Base-by-base conservation (phyloP, 2,113 vertebrate genomes). In the Sorex fumeus region DNA sequence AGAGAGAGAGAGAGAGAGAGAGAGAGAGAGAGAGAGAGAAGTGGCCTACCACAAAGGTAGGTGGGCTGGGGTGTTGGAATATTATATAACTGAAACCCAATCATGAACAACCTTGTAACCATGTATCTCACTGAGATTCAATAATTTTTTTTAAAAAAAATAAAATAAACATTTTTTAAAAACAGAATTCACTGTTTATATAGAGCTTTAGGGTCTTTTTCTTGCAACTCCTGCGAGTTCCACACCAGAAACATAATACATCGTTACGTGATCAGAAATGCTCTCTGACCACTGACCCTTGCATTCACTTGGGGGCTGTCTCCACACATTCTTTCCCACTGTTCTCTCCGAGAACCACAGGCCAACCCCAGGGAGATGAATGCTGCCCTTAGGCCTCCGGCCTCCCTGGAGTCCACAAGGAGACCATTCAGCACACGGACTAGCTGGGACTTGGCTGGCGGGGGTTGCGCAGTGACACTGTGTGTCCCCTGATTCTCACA, bases 371-470 rank as follows among this genome's bases (percentile, higher is more conserved):
- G 66, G 12, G 19, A 83, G 43, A 62, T 32, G 4, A 87, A 23
- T 50, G 40, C 9, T 79, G 30, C 21, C 57, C 57, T 30, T 1
- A 34, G 60, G 3, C 21, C 47, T 50, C 1, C 0, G 11, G 15
- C 12, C 25, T 91, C 80, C 15, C 23, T 70, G 34, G 64, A 45
- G 43, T 1, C 21, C 53, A 93, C 50, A 92, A 84, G 45, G 19
- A 9, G 62, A 12, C 21, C 21, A 16, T 13, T 13, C 28, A 8
- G 30, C 34, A 11, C 43, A 12, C 25, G 8, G 57, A 32, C 34
- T 25, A 93, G 25, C 66, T 87, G 71, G 70, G 13, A 82, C 43
- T 69, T 79, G 88, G 92, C 62, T 79, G 32, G n/a, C n/a, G 64
- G 0, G 0, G 2, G 50, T 2, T n/a, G 9, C 69, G 71, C 28